Evolutionary conservation across 2,113 vertebrate species (phyloP).

Genomic region (Scortum barcoo): DNA sequence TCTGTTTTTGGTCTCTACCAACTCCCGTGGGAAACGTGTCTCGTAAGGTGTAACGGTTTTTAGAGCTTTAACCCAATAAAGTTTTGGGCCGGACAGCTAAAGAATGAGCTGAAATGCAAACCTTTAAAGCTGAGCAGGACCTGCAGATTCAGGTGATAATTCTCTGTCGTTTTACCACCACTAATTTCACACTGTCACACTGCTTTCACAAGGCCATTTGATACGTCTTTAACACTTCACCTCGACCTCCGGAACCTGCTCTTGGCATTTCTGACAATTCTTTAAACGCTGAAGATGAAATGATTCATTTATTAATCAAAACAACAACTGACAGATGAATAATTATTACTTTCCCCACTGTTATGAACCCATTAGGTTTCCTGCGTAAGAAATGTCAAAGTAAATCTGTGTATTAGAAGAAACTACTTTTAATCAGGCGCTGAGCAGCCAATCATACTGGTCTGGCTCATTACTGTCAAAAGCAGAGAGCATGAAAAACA

Average conservation of each 20-base stretch:
- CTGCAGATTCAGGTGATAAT: not conserved
- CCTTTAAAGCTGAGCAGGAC: too few relatives aligned
- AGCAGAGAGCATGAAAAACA: conserved; percentile 75
- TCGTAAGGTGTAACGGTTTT: too few relatives aligned
- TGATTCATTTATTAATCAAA: conserved; percentile 5
- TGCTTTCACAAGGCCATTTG: conserved; percentile 5
- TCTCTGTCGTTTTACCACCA: not conserved
- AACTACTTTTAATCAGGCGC: conserved; percentile 78
- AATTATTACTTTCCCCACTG: conserved; percentile 25
- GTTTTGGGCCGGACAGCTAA: too few relatives aligned
- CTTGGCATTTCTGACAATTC: not conserved
- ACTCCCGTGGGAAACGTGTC: too few relatives aligned
- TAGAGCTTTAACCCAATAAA: too few relatives aligned
- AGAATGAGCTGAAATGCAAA: too few relatives aligned
- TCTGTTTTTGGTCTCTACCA: too few relatives aligned
- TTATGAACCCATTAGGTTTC: conserved; percentile 44
- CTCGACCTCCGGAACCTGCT: not conserved
- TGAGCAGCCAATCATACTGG: conserved; percentile 74
- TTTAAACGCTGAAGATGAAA: conserved; percentile 15
- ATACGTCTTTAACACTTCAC: not conserved
- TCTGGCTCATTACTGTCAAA: conserved; percentile 76
- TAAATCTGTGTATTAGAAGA: conserved; percentile 71
- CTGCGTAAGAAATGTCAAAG: conserved; percentile 64
- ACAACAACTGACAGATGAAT: conserved; percentile 23
- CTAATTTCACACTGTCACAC: not conserved